Percentiles rank a stretch among this genome's conserved stretches.
Evolutionary conservation across 2,797 vertebrate species (phyloP).

Genomic region (Mus minutoides): DNA sequence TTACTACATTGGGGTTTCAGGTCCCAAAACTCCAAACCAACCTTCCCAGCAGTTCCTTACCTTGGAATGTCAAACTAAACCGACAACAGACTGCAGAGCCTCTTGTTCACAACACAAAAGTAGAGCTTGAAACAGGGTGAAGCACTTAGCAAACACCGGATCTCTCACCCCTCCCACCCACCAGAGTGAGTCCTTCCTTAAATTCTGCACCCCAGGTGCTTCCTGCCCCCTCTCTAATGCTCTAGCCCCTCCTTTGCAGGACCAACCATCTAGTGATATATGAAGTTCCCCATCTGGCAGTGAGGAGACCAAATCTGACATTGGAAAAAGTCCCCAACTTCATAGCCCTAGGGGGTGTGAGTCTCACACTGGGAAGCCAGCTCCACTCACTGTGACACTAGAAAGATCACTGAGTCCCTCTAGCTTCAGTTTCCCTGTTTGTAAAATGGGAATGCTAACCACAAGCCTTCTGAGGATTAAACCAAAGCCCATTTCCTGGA

Average conservation of each 20-base stretch:
- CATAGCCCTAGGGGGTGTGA: background rate
- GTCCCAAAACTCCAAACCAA: background rate
- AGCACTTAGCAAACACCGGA: background rate
- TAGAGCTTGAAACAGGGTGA: background rate
- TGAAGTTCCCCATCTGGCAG: background rate
- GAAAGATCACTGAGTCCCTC: background rate
- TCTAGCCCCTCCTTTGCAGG: background rate
- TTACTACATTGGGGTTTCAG: background rate
- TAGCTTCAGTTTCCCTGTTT: conserved; percentile 27
- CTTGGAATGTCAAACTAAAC: background rate
- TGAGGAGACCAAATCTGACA: background rate
- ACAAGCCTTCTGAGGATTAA: background rate
- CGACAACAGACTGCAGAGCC: background rate
- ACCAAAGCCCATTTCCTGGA: background rate
- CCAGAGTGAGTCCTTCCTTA: background rate
- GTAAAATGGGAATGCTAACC: background rate
- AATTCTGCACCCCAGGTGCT: background rate
- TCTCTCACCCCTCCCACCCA: background rate
- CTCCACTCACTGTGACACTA: background rate
- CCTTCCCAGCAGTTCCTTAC: background rate
- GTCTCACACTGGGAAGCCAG: background rate
- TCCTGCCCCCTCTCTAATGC: background rate
- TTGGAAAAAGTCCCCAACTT: background rate
- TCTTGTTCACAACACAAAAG: background rate
- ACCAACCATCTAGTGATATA: background rate